These are phyloP conservation scores for Serinus canaria DNA, from an alignment of 2,113 vertebrate genomes.

Conservation along the genomic window DNA sequence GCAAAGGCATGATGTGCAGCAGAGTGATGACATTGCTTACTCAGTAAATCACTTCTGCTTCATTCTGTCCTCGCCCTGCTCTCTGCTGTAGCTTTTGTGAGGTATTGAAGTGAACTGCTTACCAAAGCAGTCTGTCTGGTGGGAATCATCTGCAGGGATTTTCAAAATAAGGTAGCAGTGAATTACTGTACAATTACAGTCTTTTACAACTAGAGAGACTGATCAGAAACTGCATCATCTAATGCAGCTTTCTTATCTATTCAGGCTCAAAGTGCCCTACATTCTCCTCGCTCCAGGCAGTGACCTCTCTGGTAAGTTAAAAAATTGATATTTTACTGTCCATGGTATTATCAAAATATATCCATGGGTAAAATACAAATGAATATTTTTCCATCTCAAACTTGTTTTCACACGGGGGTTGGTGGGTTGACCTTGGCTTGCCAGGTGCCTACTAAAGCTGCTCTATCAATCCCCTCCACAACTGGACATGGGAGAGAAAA, in stretches of 20 bases:
- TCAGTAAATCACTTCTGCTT: constrained; percentile 55
- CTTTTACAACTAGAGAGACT: not conserved
- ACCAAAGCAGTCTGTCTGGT: constrained; percentile 52
- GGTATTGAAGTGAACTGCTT: constrained; percentile 52
- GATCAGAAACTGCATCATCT: not conserved
- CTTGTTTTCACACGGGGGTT: not conserved
- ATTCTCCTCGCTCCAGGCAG: not conserved
- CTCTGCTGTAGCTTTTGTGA: constrained; percentile 30
- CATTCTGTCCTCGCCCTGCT: constrained; percentile 2
- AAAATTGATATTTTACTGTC: not conserved
- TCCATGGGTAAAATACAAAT: not conserved
- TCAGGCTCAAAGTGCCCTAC: constrained; percentile 10
- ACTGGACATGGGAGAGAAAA: not conserved
- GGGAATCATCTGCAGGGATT: constrained; percentile 40
- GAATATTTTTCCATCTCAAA: not conserved
- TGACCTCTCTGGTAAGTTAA: not conserved
- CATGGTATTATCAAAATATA: not conserved
- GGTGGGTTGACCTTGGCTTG: not conserved
- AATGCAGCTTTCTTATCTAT: not conserved
- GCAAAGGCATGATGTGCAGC: constrained; percentile 20
- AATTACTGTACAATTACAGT: constrained; percentile 25
- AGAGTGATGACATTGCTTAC: constrained; percentile 33
- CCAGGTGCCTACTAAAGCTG: not conserved
- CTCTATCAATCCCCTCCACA: not conserved
- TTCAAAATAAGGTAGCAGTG: constrained; percentile 43